Evolutionary conservation across 1,140 invertebrate species (phyloP).

Genomic region (Ooceraea biroi): DNA sequence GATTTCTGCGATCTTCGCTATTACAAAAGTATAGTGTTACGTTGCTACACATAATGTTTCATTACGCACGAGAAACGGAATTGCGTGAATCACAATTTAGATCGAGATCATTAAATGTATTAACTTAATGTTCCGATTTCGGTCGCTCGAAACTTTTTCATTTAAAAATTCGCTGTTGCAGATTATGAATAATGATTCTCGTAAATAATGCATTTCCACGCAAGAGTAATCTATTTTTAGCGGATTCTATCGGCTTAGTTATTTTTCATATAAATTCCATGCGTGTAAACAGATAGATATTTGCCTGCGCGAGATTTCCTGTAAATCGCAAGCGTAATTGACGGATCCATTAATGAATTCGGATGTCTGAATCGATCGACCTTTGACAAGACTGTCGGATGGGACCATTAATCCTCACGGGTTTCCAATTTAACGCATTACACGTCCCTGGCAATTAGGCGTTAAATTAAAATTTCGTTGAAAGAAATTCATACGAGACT

Average conservation of each 20-base stretch:
- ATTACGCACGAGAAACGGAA: no score
- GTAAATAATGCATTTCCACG: not conserved
- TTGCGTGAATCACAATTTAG: not conserved
- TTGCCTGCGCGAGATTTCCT: not conserved
- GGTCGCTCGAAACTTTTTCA: not conserved
- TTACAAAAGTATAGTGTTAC: not conserved
- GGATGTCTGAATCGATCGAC: no score
- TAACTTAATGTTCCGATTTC: not conserved
- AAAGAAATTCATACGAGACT: not conserved
- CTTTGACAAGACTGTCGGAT: no score
- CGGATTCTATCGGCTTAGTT: not conserved
- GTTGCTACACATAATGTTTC: not conserved
- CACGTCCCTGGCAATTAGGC: not conserved
- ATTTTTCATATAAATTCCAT: not conserved
- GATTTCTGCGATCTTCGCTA: not conserved
- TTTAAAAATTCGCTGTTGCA: not conserved
- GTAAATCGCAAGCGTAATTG: not conserved
- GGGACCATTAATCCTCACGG: not conserved
- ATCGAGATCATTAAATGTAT: slow-evolving; percentile 15
- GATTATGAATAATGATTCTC: not conserved
- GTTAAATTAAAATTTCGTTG: not conserved
- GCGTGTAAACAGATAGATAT: not conserved
- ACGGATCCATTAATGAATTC: not conserved
- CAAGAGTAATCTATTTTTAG: not conserved
- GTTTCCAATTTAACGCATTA: not conserved